Percentiles rank a stretch among this genome's conserved stretches.
Conservation (phyloP, 1,140 invertebrate genomes). For the Patella vulgata region DNA sequence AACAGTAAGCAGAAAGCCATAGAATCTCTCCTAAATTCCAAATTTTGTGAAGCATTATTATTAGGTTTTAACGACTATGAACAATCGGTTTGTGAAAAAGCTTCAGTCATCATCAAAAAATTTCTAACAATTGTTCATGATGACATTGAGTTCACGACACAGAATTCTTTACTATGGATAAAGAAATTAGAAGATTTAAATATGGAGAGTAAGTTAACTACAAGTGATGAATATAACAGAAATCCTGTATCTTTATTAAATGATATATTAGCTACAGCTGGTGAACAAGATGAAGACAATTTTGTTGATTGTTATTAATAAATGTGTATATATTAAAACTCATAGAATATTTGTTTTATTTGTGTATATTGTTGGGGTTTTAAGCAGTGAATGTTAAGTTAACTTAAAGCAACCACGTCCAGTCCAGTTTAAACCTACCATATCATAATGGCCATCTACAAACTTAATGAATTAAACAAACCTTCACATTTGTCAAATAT, state of each 20-base stretch:
- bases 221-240: slow-evolving; percentile 25
- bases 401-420: no score
- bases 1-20: neutral
- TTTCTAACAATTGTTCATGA: neutral
- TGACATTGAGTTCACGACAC: no score
- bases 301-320: slow-evolving; percentile 36
- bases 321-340: no score
- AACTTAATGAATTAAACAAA: no score
- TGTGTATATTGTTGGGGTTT: no score
- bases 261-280: slow-evolving; percentile 25
- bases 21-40: neutral
- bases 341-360: neutral
- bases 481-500: no score
- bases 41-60: neutral
- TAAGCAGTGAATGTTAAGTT: no score
- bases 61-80: neutral
- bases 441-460: no score
- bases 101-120: neutral
- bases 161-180: neutral
- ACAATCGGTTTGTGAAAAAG: neutral
- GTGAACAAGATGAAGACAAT: slow-evolving; percentile 26
- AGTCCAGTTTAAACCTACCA: no score
- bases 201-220: neutral
- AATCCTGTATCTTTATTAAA: slow-evolving; percentile 27
- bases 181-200: neutral